Evolutionary conservation across 2,888 invertebrate genomes (phyloP).

Genomic region (Caenorhabditis sp.): DNA sequence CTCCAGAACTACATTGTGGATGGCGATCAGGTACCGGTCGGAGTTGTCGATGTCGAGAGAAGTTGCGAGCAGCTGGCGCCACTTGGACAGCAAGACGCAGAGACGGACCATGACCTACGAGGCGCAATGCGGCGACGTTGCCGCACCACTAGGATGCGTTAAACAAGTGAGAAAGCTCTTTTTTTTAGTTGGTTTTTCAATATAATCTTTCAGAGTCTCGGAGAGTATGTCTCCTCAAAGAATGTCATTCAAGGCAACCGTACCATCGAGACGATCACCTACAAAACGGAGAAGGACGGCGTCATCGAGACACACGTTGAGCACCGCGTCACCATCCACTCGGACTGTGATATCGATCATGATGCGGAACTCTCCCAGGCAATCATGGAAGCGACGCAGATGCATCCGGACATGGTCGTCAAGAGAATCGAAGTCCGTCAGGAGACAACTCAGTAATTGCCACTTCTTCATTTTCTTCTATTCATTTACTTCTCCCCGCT

Average conservation of each 20-base stretch:
- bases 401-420: constrained; percentile 97
- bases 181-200: too few relatives aligned
- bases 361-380: constrained; percentile 97
- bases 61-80: constrained; percentile 67
- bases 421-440: constrained; percentile 82
- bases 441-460: constrained; percentile 68
- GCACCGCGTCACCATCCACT: constrained; percentile 97
- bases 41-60: constrained; percentile 65
- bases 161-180: constrained; percentile 29
- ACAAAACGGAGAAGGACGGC: constrained; percentile 95
- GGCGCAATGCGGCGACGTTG: constrained; percentile 55
- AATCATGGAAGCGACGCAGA: constrained; percentile 95
- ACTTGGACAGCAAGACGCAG: constrained; percentile 85
- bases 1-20: constrained; percentile 80
- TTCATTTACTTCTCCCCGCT: neutral
- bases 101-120: constrained; percentile 86
- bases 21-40: constrained; percentile 65
- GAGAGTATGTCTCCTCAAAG: constrained; percentile 92
- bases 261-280: constrained; percentile 97
- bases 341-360: constrained; percentile 95
- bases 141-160: constrained; percentile 53
- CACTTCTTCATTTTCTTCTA: too few relatives aligned
- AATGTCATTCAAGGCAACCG: constrained; percentile 97
- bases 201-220: constrained; percentile 50
- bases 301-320: constrained; percentile 96